phyloP scores from a whole-genome alignment of 2,113 vertebrate species.

The Amphiprion percula region DNA sequence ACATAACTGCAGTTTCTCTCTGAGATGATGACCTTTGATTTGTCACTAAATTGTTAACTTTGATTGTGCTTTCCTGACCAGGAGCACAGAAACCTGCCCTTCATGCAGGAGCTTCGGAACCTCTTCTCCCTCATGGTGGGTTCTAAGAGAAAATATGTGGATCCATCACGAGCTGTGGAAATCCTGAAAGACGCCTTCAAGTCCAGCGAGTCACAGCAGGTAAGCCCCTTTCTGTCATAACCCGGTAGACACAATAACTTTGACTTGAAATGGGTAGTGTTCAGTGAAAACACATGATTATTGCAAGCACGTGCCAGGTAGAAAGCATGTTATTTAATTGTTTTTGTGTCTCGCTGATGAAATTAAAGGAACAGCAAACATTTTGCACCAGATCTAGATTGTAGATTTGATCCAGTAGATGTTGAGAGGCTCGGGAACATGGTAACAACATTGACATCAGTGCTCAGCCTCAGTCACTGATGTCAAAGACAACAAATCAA shows the following conservation, averaged over 20 bases:
- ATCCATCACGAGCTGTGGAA: slow-evolving; percentile 96
- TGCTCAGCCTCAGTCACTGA: too few relatives aligned
- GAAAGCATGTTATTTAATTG: background rate
- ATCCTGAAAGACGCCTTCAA: slow-evolving; percentile 99
- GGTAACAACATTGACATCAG: too few relatives aligned
- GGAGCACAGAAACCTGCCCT: slow-evolving; percentile 98
- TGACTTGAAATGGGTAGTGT: background rate
- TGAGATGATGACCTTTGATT: background rate
- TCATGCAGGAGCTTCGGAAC: slow-evolving; percentile 95
- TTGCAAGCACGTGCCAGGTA: background rate
- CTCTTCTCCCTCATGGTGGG: slow-evolving; percentile 97
- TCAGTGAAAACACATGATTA: background rate
- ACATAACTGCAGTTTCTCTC: too few relatives aligned
- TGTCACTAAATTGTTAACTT: background rate
- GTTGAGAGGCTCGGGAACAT: too few relatives aligned
- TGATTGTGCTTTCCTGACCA: slow-evolving; percentile 59
- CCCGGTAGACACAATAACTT: background rate
- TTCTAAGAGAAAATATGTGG: slow-evolving; percentile 97
- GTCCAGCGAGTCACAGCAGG: slow-evolving; percentile 98
- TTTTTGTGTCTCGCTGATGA: background rate
- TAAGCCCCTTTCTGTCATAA: slow-evolving; percentile 66
- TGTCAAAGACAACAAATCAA: too few relatives aligned
- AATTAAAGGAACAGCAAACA: background rate
- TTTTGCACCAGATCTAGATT: background rate
- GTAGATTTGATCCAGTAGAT: background rate